Evolutionary conservation across 2,113 vertebrate genomes (phyloP).

Genomic region (Ochotona curzoniae): DNA sequence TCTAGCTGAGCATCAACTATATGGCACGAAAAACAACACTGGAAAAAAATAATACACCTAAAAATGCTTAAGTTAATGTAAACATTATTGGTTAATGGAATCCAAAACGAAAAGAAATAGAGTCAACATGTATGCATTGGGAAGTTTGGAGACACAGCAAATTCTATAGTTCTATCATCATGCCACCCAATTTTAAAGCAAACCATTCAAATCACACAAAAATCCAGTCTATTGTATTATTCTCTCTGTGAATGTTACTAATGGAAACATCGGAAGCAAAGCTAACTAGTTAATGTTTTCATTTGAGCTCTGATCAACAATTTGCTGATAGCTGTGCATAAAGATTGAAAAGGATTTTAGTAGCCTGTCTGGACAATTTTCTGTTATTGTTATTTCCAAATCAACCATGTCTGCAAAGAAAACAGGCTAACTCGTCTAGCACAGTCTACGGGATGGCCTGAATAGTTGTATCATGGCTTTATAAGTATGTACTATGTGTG

Average conservation of each 20-base stretch:
- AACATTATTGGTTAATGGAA: slow-evolving; percentile 6
- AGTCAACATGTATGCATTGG: background rate
- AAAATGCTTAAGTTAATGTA: slow-evolving; percentile 68
- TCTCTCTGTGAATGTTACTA: slow-evolving; percentile 53
- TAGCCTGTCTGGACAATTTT: slow-evolving; percentile 41
- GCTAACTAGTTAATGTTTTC: slow-evolving; percentile 28
- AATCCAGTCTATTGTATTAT: background rate
- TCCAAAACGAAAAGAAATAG: slow-evolving; percentile 48
- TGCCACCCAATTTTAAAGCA: slow-evolving; percentile 14
- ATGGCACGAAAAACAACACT: slow-evolving; percentile 39
- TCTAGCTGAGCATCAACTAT: slow-evolving; percentile 47
- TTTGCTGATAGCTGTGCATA: slow-evolving; percentile 50
- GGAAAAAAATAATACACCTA: slow-evolving; percentile 43
- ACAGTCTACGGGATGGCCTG: background rate
- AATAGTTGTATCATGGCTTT: slow-evolving; percentile 23
- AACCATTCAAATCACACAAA: slow-evolving; percentile 10
- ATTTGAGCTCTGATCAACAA: slow-evolving; percentile 50
- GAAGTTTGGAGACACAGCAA: slow-evolving; percentile 17
- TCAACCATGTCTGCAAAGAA: slow-evolving; percentile 67
- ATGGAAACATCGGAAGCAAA: slow-evolving; percentile 51
- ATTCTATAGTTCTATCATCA: background rate
- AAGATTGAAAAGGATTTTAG: slow-evolving; percentile 57
- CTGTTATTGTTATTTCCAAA: slow-evolving; percentile 65
- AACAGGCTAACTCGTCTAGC: background rate
- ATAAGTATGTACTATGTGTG: background rate